A percentile compares a stretch with the other conserved stretches of the same genome.
Conservation (phyloP, 1,140 invertebrate genomes). For the Bicyclus anynana region DNA sequence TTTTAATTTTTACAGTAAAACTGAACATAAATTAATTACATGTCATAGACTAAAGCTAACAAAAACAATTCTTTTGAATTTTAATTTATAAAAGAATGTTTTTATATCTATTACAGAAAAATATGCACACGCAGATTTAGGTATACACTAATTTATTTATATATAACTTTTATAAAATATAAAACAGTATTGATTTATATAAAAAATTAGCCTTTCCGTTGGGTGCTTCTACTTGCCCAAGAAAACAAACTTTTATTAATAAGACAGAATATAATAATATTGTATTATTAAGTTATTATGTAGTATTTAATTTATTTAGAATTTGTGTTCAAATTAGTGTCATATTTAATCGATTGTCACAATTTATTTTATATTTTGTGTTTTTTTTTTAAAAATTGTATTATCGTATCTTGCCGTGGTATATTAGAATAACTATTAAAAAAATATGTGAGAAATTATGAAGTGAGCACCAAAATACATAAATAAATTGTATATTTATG, state of each 20-base stretch:
- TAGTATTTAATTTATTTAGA: slow-evolving; percentile 43
- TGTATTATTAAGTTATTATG: slow-evolving; percentile 26
- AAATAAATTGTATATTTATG: too few relatives aligned
- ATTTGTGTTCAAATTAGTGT: slow-evolving; percentile 73
- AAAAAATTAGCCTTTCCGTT: too few relatives aligned
- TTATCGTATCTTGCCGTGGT: slow-evolving; percentile 57
- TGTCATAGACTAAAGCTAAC: too few relatives aligned
- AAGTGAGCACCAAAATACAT: neutral
- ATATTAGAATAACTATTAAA: neutral
- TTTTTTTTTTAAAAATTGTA: slow-evolving; percentile 46
- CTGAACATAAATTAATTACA: too few relatives aligned
- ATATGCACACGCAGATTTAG: too few relatives aligned
- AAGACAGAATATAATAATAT: slow-evolving; percentile 1
- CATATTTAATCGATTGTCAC: slow-evolving; percentile 66
- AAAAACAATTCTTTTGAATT: too few relatives aligned
- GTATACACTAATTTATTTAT: too few relatives aligned
- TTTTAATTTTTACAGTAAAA: too few relatives aligned
- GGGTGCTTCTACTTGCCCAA: neutral
- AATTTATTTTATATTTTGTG: slow-evolving; percentile 40
- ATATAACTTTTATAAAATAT: too few relatives aligned
- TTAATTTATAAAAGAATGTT: too few relatives aligned
- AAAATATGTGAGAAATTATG: neutral
- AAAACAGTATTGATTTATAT: too few relatives aligned
- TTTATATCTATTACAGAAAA: too few relatives aligned
- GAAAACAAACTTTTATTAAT: neutral